Percentiles rank a stretch among this genome's conserved stretches.
phyloP scores from a whole-genome alignment of 1,140 invertebrate species.

The Diachasma alloeum region DNA sequence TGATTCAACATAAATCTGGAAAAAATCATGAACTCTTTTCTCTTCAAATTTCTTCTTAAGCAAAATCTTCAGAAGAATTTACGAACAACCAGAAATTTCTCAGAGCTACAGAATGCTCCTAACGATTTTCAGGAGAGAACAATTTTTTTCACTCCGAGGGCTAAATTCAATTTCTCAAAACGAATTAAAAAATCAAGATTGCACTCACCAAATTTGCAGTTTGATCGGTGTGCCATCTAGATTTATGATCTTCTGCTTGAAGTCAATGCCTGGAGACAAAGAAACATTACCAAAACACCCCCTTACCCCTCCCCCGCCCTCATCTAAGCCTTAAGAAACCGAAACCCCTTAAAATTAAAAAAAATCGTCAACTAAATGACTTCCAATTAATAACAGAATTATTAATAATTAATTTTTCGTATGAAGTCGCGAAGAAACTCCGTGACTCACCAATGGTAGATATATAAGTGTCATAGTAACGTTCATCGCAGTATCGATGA shows the following conservation, averaged over 20 bases:
- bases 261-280: conserved; percentile 79
- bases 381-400: background rate
- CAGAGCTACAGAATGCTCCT: too few species aligned
- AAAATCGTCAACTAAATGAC: background rate
- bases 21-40: too few species aligned
- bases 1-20: background rate
- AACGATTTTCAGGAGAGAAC: too few species aligned
- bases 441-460: conserved; percentile 84
- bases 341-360: background rate
- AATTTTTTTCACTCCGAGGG: too few species aligned
- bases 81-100: too few species aligned
- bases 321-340: too few species aligned
- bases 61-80: too few species aligned
- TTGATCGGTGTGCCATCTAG: conserved; percentile 86
- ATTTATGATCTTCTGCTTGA: conserved; percentile 90
- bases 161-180: background rate
- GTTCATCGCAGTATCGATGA: conserved; percentile 88
- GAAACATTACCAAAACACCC: background rate
- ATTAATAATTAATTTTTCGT: background rate
- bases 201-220: conserved; percentile 87
- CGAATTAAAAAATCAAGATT: background rate
- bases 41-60: too few species aligned
- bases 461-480: conserved; percentile 91
- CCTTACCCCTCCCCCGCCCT: too few species aligned
- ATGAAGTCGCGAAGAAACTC: background rate